Conservation (phyloP, 2,113 vertebrate species). For the Mobula hypostoma region DNA sequence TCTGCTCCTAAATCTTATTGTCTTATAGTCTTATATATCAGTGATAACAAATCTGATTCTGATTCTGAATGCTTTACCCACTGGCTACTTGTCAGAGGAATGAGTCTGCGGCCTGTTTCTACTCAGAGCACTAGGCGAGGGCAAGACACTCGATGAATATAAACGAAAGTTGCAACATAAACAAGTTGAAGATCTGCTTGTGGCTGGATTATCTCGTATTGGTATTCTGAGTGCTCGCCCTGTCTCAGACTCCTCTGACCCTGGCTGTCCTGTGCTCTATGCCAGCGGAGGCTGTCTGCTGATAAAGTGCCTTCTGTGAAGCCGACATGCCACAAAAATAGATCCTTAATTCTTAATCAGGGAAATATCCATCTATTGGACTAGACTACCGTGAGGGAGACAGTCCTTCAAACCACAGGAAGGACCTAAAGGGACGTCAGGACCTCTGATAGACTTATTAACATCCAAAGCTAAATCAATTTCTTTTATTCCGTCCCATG, state of each 20-base stretch:
- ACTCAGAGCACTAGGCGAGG: not conserved
- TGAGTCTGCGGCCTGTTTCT: not conserved
- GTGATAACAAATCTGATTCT: too few species aligned
- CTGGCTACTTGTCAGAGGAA: not conserved
- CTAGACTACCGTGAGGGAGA: not conserved
- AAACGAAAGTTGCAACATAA: not conserved
- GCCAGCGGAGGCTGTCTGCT: not conserved
- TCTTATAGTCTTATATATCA: too few species aligned
- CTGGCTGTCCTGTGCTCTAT: not conserved
- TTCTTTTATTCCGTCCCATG: not conserved
- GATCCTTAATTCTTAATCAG: not conserved
- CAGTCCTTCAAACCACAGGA: too few species aligned
- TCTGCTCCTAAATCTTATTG: too few species aligned
- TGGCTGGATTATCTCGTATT: not conserved
- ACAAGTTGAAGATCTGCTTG: not conserved
- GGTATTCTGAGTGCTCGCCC: not conserved
- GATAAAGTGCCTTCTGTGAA: not conserved
- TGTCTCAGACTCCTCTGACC: not conserved
- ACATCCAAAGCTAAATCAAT: constrained; percentile 26
- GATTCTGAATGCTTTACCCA: too few species aligned
- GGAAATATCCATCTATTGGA: not conserved
- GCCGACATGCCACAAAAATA: not conserved
- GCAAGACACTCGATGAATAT: not conserved
- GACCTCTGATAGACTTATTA: not conserved
- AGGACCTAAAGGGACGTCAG: not conserved